phyloP scores from a whole-genome alignment of 2,113 vertebrate species.

The Erythrolamprus reginae region DNA sequence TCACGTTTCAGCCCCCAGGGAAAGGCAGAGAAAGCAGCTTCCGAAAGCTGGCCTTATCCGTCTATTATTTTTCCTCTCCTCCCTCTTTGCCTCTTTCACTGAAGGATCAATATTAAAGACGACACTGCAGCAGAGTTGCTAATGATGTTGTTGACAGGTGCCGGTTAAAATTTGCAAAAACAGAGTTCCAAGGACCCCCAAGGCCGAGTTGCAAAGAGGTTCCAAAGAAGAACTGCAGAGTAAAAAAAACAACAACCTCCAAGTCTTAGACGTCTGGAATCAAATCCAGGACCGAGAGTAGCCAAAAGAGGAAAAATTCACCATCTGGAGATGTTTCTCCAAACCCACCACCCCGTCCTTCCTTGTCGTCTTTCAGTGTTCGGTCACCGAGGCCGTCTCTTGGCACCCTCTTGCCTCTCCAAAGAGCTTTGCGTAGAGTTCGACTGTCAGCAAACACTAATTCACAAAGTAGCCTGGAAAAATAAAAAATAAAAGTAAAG shows the following conservation, averaged over 20 bases:
- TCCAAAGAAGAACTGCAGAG: background rate
- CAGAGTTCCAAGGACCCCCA: background rate
- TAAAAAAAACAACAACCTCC: background rate
- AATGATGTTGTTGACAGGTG: background rate
- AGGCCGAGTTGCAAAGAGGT: background rate
- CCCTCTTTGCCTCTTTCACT: constrained; percentile 48
- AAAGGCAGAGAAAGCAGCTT: constrained; percentile 2
- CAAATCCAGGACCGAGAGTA: background rate
- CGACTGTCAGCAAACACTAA: background rate
- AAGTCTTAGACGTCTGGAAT: background rate
- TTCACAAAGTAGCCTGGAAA: accelerated
- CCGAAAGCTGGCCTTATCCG: background rate
- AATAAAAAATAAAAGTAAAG: background rate
- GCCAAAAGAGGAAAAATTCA: background rate
- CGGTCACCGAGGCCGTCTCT: background rate
- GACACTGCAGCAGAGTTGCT: constrained; percentile 21
- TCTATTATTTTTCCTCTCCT: constrained; percentile 12
- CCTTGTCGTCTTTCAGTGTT: background rate
- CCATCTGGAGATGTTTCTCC: background rate
- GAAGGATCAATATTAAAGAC: constrained; percentile 37
- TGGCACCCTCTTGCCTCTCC: background rate
- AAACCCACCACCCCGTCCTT: background rate
- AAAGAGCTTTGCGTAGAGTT: accelerated
- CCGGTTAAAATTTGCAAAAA: background rate
- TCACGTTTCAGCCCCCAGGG: background rate